phyloP scores from a whole-genome alignment of 2,113 vertebrate genomes.

The Artemisiospiza belli region DNA sequence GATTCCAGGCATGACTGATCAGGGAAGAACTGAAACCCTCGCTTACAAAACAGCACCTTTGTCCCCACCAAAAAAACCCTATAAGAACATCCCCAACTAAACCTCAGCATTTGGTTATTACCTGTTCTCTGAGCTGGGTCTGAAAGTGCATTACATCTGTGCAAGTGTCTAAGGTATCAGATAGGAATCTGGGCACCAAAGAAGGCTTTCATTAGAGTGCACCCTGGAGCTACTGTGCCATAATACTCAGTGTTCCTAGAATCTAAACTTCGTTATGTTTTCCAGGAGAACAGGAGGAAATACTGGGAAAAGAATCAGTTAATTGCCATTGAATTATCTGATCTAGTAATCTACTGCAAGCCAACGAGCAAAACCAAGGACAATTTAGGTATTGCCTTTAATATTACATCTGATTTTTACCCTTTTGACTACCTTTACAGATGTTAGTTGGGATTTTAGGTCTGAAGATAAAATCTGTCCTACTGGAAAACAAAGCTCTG shows the following conservation, averaged over 20 bases:
- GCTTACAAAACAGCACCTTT: not conserved
- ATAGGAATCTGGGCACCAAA: not conserved
- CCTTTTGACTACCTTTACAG: not conserved
- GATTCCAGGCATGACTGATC: not conserved
- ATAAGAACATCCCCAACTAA: not conserved
- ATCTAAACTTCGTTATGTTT: not conserved
- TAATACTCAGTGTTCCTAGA: not conserved
- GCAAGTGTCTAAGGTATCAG: not conserved
- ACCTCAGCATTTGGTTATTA: not conserved
- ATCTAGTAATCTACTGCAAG: slow-evolving; percentile 94
- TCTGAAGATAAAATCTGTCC: not conserved
- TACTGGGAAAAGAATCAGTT: slow-evolving; percentile 89
- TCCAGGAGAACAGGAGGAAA: slow-evolving; percentile 82
- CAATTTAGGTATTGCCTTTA: slow-evolving; percentile 80
- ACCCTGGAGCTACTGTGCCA: not conserved
- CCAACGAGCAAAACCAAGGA: slow-evolving; percentile 96
- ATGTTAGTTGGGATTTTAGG: not conserved
- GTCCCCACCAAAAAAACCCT: accelerated
- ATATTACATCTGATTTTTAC: not conserved
- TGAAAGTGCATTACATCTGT: not conserved
- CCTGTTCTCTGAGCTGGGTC: not conserved
- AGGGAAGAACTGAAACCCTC: not conserved
- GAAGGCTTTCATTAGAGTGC: not conserved
- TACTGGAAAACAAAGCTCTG: not conserved
- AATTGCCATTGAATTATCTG: slow-evolving; percentile 94